These are phyloP conservation scores for Pachypsylla venusta DNA, from an alignment of 1,140 invertebrate species.

Conservation along the genomic window DNA sequence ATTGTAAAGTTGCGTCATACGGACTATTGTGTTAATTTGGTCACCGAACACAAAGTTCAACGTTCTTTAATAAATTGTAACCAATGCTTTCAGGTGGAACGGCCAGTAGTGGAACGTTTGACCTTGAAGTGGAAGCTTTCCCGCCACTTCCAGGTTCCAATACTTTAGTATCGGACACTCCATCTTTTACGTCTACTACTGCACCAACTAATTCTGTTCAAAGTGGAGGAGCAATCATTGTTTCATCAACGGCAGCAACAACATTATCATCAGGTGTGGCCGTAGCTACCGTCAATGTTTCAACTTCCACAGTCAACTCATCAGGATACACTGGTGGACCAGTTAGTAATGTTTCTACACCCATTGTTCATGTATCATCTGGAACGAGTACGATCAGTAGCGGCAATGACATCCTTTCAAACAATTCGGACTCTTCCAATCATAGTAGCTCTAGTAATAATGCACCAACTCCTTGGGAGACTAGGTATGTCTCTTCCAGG, in stretches of 20 bases:
- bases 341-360: not conserved
- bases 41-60: too few species aligned
- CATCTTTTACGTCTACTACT: not conserved
- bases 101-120: conserved; percentile 36
- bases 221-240: not conserved
- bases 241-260: conserved; percentile 19
- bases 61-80: too few species aligned
- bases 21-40: too few species aligned
- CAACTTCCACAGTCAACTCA: too few species aligned
- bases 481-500: too few species aligned
- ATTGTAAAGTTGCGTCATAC: too few species aligned
- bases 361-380: not conserved
- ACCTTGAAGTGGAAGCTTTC: conserved; percentile 63
- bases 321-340: not conserved
- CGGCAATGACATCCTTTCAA: not conserved
- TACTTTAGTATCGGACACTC: conserved; percentile 25
- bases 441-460: too few species aligned
- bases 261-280: too few species aligned
- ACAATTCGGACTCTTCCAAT: not conserved
- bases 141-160: conserved; percentile 56
- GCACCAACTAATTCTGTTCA: too few species aligned
- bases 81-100: too few species aligned
- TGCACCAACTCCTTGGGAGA: conserved; percentile 4
- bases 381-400: not conserved
- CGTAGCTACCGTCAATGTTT: too few species aligned